Evolutionary conservation across 2,797 vertebrate species (phyloP), one percentile per base, ranked within the genome.

Genomic region (Phylloscopus collybita): DNA sequence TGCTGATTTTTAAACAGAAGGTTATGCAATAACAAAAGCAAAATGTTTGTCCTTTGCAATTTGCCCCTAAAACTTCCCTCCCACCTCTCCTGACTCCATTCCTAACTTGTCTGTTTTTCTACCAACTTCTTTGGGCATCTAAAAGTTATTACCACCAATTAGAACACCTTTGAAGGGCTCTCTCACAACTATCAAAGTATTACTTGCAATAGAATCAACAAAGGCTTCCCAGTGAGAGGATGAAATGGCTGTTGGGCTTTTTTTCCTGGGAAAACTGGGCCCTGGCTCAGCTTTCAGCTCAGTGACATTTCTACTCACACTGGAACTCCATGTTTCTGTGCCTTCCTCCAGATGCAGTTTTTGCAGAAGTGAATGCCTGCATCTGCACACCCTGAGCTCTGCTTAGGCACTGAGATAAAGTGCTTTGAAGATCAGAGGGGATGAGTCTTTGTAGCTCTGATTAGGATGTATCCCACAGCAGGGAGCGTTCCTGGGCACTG

Each of bases 61-160:
- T 61, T 62, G 18, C 51, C 79, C 66, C 62, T 38, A 69, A 93
- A 93, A 88, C 62, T 73, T 82, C 32, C 15, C 21, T 51, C n/a
- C 17, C 3, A 11, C n/a, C 62, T 65, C 10, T 74, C 22, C 27
- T 11, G 13, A 21, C 19, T 64, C 29, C 11, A 16, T 80, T 70
- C 34, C 21, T 73, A 80, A 51, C 32, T 27, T 30, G 3, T 54
- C 71, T 81, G 49, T 22, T 79, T 62, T 71, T 67, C 72, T 53
- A 56, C 29, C 57, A 84, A 88, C 11, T 80, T 83, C n/a, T 78
- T 88, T 70, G 72, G 67, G 38, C 16, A 13, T 64, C 78, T 92
- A 53, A 44, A 89, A 92, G 66, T 69, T 85, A 90, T 92, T 92
- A 86, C 66, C 61, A 50, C 64, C 66, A 92, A 67, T 92, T 92